A percentile compares a stretch with the other conserved stretches of the same genome.
These are phyloP conservation scores for Bufo gargarizans DNA, from an alignment of 2,113 vertebrate genomes.

Conservation along the genomic window DNA sequence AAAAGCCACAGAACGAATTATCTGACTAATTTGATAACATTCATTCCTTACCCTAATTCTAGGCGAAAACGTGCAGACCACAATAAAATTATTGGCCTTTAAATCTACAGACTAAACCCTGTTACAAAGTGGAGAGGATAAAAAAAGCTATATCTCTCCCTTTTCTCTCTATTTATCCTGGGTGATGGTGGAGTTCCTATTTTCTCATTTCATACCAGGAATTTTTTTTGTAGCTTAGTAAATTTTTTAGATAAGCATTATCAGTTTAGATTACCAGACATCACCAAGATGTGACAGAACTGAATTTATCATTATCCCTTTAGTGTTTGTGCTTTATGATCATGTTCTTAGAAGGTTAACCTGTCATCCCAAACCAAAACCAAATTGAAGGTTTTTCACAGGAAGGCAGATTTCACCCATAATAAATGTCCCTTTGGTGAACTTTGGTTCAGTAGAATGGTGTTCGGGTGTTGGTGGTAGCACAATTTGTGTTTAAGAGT, in stretches of 20 bases:
- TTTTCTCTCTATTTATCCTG: neutral
- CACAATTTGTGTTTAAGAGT: too few relatives aligned
- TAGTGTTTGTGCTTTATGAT: neutral
- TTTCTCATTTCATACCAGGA: neutral
- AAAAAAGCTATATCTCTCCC: neutral
- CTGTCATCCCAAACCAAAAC: neutral
- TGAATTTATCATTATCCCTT: neutral
- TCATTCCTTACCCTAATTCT: constrained; percentile 68
- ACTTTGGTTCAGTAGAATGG: too few relatives aligned
- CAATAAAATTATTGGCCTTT: constrained; percentile 32
- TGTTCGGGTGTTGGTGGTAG: too few relatives aligned
- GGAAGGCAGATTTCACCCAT: too few relatives aligned
- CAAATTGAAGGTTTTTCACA: too few relatives aligned
- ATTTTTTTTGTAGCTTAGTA: neutral
- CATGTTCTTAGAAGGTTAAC: neutral
- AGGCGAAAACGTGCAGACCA: constrained; percentile 68
- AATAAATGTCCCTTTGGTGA: too few relatives aligned
- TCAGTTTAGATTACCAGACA: neutral
- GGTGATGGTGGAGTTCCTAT: neutral
- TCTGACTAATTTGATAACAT: constrained; percentile 69
- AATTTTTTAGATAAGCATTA: neutral
- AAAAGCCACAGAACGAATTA: constrained; percentile 69
- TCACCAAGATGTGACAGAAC: neutral
- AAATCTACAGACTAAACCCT: neutral
- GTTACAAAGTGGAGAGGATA: neutral